Percentiles rank a stretch among this genome's conserved stretches.
These are phyloP conservation scores for Azemiops feae DNA, from an alignment of 2,113 vertebrate species.

Conservation along the genomic window DNA sequence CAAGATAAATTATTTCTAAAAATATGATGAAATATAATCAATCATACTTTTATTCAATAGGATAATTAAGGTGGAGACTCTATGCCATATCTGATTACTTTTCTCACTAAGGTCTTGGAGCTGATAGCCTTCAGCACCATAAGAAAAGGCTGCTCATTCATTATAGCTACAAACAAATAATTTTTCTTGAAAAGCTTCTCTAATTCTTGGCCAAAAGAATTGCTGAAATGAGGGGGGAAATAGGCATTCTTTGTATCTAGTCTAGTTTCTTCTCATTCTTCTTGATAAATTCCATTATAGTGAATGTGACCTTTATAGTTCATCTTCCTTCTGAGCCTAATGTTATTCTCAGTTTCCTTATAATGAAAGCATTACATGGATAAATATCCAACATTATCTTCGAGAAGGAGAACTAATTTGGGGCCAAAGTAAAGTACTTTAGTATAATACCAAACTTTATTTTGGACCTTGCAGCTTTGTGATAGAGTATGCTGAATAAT, in stretches of 20 bases:
- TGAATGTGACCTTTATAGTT: constrained; percentile 70
- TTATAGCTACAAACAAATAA: constrained; percentile 44
- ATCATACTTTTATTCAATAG: background rate
- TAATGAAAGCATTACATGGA: constrained; percentile 73
- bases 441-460: constrained; percentile 46
- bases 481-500: constrained; percentile 32
- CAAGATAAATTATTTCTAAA: background rate
- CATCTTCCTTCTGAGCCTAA: constrained; percentile 64
- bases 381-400: constrained; percentile 66
- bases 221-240: constrained; percentile 42
- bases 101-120: constrained; percentile 57
- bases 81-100: background rate
- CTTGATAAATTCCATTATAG: constrained; percentile 71
- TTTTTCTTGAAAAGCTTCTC: background rate
- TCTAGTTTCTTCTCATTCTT: constrained; percentile 43
- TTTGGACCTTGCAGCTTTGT: constrained; percentile 46
- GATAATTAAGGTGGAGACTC: background rate
- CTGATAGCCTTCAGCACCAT: constrained; percentile 33
- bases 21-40: background rate
- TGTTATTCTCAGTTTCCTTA: constrained; percentile 67
- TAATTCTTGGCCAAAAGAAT: constrained; percentile 43
- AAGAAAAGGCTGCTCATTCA: constrained; percentile 47
- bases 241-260: constrained; percentile 56
- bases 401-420: constrained; percentile 67
- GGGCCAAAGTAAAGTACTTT: constrained; percentile 64